These are phyloP conservation scores for Phortica magna DNA, from an alignment of 2,888 invertebrate species.

Conservation along the genomic window DNA sequence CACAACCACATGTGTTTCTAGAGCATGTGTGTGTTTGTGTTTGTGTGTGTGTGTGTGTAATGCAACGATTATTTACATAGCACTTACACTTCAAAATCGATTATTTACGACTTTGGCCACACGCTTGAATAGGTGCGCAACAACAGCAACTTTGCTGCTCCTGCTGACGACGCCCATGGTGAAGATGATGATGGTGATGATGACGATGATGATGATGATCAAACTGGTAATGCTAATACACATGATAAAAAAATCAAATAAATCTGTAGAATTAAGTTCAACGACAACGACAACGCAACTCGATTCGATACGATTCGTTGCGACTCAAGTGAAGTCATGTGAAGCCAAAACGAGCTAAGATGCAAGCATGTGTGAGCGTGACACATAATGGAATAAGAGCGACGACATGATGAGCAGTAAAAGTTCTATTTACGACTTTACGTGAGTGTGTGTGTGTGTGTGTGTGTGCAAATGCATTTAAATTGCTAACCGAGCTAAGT, in stretches of 20 bases:
- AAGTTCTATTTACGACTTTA: neutral
- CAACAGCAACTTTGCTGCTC: neutral
- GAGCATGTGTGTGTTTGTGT: neutral
- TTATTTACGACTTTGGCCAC: conserved; percentile 37
- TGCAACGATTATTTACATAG: conserved; percentile 28
- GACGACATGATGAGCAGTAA: neutral
- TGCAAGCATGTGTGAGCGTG: too few species aligned
- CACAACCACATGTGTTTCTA: neutral
- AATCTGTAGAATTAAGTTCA: too few species aligned
- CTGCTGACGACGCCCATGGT: neutral
- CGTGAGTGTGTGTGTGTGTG: neutral
- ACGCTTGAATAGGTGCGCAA: conserved; percentile 31
- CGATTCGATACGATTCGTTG: too few species aligned
- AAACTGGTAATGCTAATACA: neutral
- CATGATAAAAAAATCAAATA: neutral
- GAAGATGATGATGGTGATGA: too few species aligned
- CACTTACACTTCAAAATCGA: conserved; percentile 30
- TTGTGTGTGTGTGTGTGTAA: conserved; percentile 7
- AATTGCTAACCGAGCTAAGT: neutral
- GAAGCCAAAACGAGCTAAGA: too few species aligned
- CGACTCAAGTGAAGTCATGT: too few species aligned
- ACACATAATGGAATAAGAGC: too few species aligned
- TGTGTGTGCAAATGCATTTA: conserved; percentile 16
- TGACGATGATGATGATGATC: neutral
- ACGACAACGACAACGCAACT: too few species aligned